Evolutionary conservation across 2,113 vertebrate genomes (phyloP), one percentile per base, ranked within the genome.

Genomic region (Dicentrarchus labrax): DNA sequence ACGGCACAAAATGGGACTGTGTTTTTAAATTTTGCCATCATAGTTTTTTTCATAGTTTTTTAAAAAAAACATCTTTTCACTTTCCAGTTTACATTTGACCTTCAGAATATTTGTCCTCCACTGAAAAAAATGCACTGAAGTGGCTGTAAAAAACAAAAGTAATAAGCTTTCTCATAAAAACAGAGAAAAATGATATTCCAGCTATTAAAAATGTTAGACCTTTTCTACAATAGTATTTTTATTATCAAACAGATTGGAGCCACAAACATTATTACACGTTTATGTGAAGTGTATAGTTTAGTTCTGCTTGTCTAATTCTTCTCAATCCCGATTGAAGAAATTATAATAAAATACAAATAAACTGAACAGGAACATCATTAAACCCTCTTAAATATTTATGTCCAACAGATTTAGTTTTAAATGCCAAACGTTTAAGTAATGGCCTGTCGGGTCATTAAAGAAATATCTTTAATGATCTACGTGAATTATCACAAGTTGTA

Each of bases 351-450:
- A 92, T 47, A 51, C 67, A 65, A 83, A 91, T 87, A 91, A 92
- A 89, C 73, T 67, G 73, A 88, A 90, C n/a, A 54, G 83, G 77
- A 81, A 70, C 54, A 13, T 69, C 79, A 62, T 81, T 54, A 86
- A 89, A 91, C 6, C 36, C 72, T 72, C 76, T 78, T 92, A 87
- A 91, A 92, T 88, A 89, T 90, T 92, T 89, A 92, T 76, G 83
- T 48, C 21, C 53, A 64, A 91, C 92, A 93, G 90, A 91, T 92
- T 91, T 89, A 47, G 50, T 78, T 91, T 88, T 88, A 86, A 81
- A 81, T 64, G 78, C 81, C 45, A 53, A 78, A 73, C 48, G 38
- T 67, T 89, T 90, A 83, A 82, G 16, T 72, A 62, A 92, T 78
- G 80, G 72, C 72, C 47, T 70, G 50, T 83, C 54, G 39, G 85